Base-by-base conservation (phyloP, 2,888 invertebrate species). In the Synanthedon formicaeformis region DNA sequence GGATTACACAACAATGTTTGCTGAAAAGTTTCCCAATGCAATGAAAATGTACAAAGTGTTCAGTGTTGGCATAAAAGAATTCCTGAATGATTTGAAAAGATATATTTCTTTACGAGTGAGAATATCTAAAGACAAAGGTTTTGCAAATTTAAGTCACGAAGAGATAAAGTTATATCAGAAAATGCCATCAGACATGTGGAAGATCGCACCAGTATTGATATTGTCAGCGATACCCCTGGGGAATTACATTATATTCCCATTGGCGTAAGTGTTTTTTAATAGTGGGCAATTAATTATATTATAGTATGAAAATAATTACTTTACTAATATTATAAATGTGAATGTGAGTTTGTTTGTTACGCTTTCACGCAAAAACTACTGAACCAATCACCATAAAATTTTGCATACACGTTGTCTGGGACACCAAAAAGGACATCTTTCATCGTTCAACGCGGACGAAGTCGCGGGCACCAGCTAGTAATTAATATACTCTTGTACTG, bases 201-300 rank as follows among this genome's bases (percentile, higher is more conserved):
- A 92, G 71, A 92, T 96, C 55, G 92, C 93, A 12, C 96, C 96
- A 4, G 91, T 95, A 3, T 73, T 97, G 18, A 71, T 96, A 51
- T 76, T 96, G 45, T 92, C 95, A 6, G 91, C 94, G 0, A 69
- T 97, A 57, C 97, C 96, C 1, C 92, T 96, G 77, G 92, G 94
- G 12, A 94, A 94, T 63, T 96, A 96, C 71, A 78, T 95, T 1
- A 90, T 96, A 59, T 93, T 96, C 78, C 96, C 96, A 12, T 73
- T 97, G 63, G 94, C 94, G 91, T 95, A 87, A 90, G 92, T 89
- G 66, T 57, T 45, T 56, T 41, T 23, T 27, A 27, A 18, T 23
- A 50, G 27, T 45, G n/a, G 10, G 41, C 18, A 50, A 6, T 40
- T 41, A 40, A 52, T 53, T 50, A 45, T 40, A 16, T 34, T 55